Evolutionary conservation across 2,888 invertebrate genomes (phyloP), one percentile per base, ranked within the genome.

Genomic region (Apotomis betuletana): DNA sequence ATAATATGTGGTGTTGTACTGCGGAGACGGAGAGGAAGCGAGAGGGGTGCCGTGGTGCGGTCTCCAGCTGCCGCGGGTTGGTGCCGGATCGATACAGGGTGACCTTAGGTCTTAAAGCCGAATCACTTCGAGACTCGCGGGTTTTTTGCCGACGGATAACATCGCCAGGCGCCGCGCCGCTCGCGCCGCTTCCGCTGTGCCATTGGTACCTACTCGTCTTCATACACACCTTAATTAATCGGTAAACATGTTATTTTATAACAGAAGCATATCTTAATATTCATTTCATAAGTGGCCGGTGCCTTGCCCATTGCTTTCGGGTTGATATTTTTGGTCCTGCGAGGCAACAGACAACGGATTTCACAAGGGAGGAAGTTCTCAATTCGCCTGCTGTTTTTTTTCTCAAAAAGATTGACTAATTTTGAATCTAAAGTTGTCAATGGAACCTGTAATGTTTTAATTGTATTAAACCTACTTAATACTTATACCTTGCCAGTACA

Each of bases 61-160:
- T 84, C 83, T 80, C 86, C 87, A 87, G 87, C 86, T 87, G 84
- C 83, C 85, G 85, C 86, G 86, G 74, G 57, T 63, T 63, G 71
- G 63, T 74, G 68, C 68, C 64, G 63, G 90, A 91, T 92, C 91
- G 87, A 92, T 91, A 90, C 81, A 75, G 80, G 80, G 83, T 85
- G 90, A 89, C 88, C 88, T 89, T 88, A 89, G 85, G 79, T 84
- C 84, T 83, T 78, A 82, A 81, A 81, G 76, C 80, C 80, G 80
- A 82, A 83, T 75, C 75, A 77, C 72, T 82, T 81, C 67, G 78
- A 79, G 75, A 81, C 80, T 77, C 71, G 59, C 60, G 70, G 27
- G 65, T 69, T 78, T 64, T 77, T 75, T 76, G 58, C 75, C 70
- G 75, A 76, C 73, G 79, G 79, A 82, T 80, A 80, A 77, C 60